Percentiles rank a stretch among this genome's conserved stretches.
Conservation (phyloP, 1,140 invertebrate genomes). For the Zeugodacus cucurbitae region DNA sequence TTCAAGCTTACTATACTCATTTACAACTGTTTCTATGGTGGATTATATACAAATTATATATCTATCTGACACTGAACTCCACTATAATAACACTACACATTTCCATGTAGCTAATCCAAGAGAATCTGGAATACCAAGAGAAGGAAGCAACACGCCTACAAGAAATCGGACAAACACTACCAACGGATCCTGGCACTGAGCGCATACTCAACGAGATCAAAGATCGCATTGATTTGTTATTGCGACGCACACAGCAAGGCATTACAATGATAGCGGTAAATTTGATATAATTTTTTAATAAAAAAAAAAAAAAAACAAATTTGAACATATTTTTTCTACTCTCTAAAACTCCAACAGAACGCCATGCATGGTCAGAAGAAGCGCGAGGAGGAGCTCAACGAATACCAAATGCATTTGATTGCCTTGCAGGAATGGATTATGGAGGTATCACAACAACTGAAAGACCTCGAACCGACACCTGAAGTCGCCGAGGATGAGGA, state of each 20-base stretch:
- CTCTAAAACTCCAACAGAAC: constrained; percentile 64
- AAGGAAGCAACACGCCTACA: constrained; percentile 55
- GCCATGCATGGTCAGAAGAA: constrained; percentile 69
- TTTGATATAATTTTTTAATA: background rate
- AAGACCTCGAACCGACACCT: constrained; percentile 55
- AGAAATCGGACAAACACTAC: constrained; percentile 52
- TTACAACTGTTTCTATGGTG: background rate
- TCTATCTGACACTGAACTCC: background rate
- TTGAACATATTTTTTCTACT: background rate
- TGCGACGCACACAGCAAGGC: constrained; percentile 61
- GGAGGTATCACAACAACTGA: constrained; percentile 58
- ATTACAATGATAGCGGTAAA: constrained; percentile 63
- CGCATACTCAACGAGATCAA: constrained; percentile 58
- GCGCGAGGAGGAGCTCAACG: constrained; percentile 70
- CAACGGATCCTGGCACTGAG: constrained; percentile 59
- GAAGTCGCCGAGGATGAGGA: constrained; percentile 57
- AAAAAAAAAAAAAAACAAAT: background rate
- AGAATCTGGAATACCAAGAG: constrained; percentile 61
- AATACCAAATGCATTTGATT: constrained; percentile 72
- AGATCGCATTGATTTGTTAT: constrained; percentile 60
- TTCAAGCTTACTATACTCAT: background rate
- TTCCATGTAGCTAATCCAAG: constrained; percentile 58
- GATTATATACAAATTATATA: background rate
- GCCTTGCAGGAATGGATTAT: constrained; percentile 75
- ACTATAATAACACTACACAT: background rate